These are phyloP conservation scores for Sipha flava DNA, from an alignment of 1,140 invertebrate species.

Conservation along the genomic window DNA sequence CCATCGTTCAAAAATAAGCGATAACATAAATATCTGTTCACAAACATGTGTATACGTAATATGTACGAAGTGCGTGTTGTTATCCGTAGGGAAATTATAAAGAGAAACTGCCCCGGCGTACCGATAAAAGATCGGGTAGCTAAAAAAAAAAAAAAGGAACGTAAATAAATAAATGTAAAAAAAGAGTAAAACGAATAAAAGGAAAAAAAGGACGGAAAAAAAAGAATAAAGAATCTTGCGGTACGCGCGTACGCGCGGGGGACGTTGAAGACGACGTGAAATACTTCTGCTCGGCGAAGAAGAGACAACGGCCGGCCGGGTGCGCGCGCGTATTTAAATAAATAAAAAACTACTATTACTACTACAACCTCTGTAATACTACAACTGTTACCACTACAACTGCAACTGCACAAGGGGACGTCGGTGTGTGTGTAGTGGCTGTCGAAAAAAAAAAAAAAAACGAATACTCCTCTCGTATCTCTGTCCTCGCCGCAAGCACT, in stretches of 20 bases:
- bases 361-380: background rate
- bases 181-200: background rate
- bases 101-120: background rate
- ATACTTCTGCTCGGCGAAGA: background rate
- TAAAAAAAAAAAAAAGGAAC: background rate
- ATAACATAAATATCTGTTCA: constrained; percentile 1
- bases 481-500: too few species aligned
- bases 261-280: constrained; percentile 1
- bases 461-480: background rate
- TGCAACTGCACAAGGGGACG: background rate
- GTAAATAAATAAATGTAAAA: background rate
- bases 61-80: background rate
- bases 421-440: constrained; percentile 3
- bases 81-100: constrained; percentile 4
- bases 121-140: constrained; percentile 28
- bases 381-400: background rate
- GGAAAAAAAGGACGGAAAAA: background rate
- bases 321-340: background rate
- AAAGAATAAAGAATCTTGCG: background rate
- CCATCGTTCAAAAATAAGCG: background rate
- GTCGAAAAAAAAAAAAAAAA: constrained; percentile 8
- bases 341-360: background rate
- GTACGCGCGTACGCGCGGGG: background rate
- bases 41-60: background rate
- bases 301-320: background rate